A percentile compares a stretch with the other conserved stretches of the same genome.
Conservation (phyloP, 2,888 invertebrate genomes). For the Cyclophora albipunctata region DNA sequence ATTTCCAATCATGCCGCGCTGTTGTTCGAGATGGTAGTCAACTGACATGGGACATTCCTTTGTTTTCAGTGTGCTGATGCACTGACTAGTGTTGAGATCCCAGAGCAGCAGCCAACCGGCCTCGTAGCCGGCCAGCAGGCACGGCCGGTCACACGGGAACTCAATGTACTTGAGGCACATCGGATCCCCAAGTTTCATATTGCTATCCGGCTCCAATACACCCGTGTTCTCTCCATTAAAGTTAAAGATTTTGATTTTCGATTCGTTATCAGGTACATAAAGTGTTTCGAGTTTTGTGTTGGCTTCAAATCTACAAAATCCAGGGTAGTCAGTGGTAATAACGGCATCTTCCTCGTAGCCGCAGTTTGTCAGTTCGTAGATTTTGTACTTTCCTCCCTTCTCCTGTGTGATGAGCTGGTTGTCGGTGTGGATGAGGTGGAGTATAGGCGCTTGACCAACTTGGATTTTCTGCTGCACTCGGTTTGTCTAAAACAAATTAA, state of each 20-base stretch:
- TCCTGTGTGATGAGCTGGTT: constrained; percentile 82
- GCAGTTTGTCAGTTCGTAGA: constrained; percentile 77
- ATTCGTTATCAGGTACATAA: constrained; percentile 79
- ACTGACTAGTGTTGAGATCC: constrained; percentile 78
- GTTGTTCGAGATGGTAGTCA: constrained; percentile 79
- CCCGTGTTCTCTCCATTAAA: constrained; percentile 61
- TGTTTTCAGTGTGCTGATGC: constrained; percentile 72
- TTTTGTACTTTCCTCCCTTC: constrained; percentile 81
- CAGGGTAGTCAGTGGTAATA: constrained; percentile 78
- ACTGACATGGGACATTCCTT: constrained; percentile 82
- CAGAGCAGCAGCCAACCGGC: constrained; percentile 82
- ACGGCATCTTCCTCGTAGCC: constrained; percentile 76
- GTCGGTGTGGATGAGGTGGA: constrained; percentile 76
- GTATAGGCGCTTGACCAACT: constrained; percentile 78
- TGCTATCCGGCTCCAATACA: constrained; percentile 49
- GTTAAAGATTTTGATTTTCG: constrained; percentile 68
- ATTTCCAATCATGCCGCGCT: constrained; percentile 81
- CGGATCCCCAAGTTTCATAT: constrained; percentile 74
- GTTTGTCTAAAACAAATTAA: constrained; percentile 76
- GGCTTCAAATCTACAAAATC: constrained; percentile 82
- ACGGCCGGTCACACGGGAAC: constrained; percentile 64
- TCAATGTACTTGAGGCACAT: constrained; percentile 77
- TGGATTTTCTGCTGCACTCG: constrained; percentile 79
- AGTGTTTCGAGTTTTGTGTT: constrained; percentile 77
- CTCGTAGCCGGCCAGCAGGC: constrained; percentile 83